Conservation (phyloP, 2,888 invertebrate genomes). For the Gortyna flavago region DNA sequence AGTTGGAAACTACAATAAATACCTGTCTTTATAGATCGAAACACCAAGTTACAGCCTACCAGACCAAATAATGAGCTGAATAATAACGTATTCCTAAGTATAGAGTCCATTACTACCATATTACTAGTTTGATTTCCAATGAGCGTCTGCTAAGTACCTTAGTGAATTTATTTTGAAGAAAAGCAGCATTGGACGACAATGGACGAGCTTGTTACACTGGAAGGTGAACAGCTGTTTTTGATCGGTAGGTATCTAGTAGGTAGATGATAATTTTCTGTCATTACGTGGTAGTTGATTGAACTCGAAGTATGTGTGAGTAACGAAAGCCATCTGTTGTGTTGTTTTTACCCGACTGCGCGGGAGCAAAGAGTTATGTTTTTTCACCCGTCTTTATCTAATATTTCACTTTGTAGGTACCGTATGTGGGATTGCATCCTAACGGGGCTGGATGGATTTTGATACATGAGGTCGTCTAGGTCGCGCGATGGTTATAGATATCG, state of each 20-base stretch:
- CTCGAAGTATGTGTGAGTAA: neutral
- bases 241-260: neutral
- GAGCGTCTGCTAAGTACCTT: neutral
- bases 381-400: neutral
- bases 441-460: neutral
- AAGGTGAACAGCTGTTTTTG: neutral
- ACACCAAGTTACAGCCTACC: conserved; percentile 40
- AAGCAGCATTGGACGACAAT: neutral
- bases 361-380: neutral
- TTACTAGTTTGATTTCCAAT: neutral
- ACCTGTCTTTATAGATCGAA: conserved; percentile 14
- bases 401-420: too few species aligned
- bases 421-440: neutral
- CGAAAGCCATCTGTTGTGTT: neutral
- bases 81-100: conserved; percentile 33
- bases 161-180: neutral
- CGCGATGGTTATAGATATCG: neutral
- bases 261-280: conserved; percentile 15
- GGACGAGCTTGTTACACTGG: neutral
- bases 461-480: neutral
- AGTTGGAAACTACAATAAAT: conserved; percentile 34
- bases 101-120: neutral
- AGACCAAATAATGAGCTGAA: conserved; percentile 49
- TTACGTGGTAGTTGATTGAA: conserved; percentile 8
- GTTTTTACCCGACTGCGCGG: neutral